These are phyloP conservation scores for Mungos mungo DNA, from an alignment of 2,113 vertebrate genomes.

Conservation along the genomic window DNA sequence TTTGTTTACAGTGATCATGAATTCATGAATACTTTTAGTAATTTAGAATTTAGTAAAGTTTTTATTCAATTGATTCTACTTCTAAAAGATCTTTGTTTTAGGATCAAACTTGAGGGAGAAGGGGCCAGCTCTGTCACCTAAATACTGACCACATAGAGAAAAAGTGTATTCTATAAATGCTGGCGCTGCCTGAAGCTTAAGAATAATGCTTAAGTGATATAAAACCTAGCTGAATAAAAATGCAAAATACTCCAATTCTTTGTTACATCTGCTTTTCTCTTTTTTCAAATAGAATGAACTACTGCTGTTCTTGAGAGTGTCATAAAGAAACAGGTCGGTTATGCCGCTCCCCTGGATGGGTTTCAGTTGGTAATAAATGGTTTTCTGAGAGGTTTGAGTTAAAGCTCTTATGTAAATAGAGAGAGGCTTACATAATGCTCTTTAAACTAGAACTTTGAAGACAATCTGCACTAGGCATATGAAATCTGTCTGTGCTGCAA, in stretches of 20 bases:
- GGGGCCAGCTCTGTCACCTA: constrained; percentile 23
- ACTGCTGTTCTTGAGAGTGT: constrained; percentile 62
- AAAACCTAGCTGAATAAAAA: constrained; percentile 70
- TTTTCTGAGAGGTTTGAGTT: constrained; percentile 61
- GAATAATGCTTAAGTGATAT: constrained; percentile 71
- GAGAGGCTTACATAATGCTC: constrained; percentile 73
- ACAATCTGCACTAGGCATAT: constrained; percentile 70
- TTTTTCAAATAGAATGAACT: constrained; percentile 40
- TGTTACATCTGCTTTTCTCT: neutral
- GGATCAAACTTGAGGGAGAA: neutral
- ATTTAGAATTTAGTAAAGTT: constrained; percentile 27
- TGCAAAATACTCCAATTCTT: constrained; percentile 49
- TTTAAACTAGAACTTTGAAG: constrained; percentile 77
- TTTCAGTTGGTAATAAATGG: constrained; percentile 63
- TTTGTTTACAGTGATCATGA: neutral
- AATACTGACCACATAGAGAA: constrained; percentile 54
- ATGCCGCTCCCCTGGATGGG: neutral
- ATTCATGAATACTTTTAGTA: neutral
- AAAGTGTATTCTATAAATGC: constrained; percentile 27
- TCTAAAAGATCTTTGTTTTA: constrained; percentile 50
- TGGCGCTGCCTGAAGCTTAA: constrained; percentile 66
- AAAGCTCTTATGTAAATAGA: constrained; percentile 71
- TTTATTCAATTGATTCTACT: neutral
- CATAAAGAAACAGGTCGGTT: constrained; percentile 29
- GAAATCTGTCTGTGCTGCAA: constrained; percentile 71